phyloP scores from a whole-genome alignment of 2,797 vertebrate species.

The Semaprochilodus insignis region DNA sequence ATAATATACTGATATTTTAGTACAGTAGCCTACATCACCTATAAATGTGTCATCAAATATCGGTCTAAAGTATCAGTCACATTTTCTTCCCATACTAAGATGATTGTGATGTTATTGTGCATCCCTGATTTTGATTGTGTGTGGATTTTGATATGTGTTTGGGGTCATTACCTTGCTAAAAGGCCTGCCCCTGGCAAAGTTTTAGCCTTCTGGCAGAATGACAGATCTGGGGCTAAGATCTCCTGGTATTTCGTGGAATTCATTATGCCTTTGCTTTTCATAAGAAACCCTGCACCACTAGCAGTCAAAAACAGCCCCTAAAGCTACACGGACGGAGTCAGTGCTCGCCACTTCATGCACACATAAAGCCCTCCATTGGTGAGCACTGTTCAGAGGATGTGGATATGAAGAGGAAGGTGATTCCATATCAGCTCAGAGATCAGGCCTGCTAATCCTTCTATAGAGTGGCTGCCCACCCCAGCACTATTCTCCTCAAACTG shows the following conservation, averaged over 20 bases:
- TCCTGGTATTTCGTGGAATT: background rate
- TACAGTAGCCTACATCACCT: too few species aligned
- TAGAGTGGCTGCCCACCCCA: conserved; percentile 45
- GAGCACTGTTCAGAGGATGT: conserved; percentile 48
- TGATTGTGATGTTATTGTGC: too few species aligned
- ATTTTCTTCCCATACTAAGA: too few species aligned
- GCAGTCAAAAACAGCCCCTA: conserved; percentile 9
- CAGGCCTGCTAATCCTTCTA: conserved; percentile 56
- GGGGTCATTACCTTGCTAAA: background rate
- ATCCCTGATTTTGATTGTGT: background rate
- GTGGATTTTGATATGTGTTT: background rate
- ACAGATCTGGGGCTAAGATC: background rate
- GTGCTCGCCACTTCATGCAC: too few species aligned
- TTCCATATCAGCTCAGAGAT: conserved; percentile 55
- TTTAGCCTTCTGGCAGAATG: background rate
- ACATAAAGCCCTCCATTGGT: conserved; percentile 30
- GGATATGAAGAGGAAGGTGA: conserved; percentile 53
- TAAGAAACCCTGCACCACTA: background rate
- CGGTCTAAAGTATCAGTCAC: too few species aligned
- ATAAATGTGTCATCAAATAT: too few species aligned
- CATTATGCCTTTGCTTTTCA: background rate
- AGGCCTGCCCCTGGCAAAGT: background rate
- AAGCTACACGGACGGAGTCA: background rate
- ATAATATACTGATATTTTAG: too few species aligned
- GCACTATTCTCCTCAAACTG: conserved; percentile 34